Percentiles rank a stretch among this genome's conserved stretches.
These are phyloP conservation scores for Agonopterix arenella DNA, from an alignment of 2,888 invertebrate genomes.

Conservation along the genomic window DNA sequence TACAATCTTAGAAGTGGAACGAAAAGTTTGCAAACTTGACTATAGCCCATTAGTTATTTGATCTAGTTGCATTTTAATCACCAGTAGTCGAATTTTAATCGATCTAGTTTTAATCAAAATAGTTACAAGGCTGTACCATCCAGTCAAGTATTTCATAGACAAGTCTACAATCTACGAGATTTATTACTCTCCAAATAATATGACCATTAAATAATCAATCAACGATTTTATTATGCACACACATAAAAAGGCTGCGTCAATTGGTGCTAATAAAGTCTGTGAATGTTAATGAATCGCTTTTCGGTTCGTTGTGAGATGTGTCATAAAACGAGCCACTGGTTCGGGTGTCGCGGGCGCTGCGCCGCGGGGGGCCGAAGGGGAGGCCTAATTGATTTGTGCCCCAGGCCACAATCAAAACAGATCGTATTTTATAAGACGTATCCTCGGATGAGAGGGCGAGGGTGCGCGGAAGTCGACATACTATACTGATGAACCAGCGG, in stretches of 20 bases:
- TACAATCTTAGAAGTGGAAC: too few species aligned
- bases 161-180: too few species aligned
- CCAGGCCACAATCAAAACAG: constrained; percentile 78
- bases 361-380: constrained; percentile 53
- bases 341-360: constrained; percentile 58
- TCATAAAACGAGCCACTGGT: constrained; percentile 76
- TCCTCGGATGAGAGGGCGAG: constrained; percentile 56
- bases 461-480: constrained; percentile 30
- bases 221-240: constrained; percentile 27
- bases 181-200: constrained; percentile 2
- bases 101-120: too few species aligned
- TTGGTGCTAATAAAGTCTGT: constrained; percentile 68
- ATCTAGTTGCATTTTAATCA: too few species aligned
- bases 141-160: too few species aligned
- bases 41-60: too few species aligned
- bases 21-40: too few species aligned
- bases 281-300: constrained; percentile 73
- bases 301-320: constrained; percentile 60
- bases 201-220: constrained; percentile 36
- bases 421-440: constrained; percentile 77
- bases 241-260: constrained; percentile 43
- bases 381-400: constrained; percentile 77
- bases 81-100: too few species aligned
- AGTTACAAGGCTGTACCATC: too few species aligned
- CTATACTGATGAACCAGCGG: constrained; percentile 5